Evolutionary conservation across 2,113 vertebrate species (phyloP).

Genomic region (Tupaia tana): DNA sequence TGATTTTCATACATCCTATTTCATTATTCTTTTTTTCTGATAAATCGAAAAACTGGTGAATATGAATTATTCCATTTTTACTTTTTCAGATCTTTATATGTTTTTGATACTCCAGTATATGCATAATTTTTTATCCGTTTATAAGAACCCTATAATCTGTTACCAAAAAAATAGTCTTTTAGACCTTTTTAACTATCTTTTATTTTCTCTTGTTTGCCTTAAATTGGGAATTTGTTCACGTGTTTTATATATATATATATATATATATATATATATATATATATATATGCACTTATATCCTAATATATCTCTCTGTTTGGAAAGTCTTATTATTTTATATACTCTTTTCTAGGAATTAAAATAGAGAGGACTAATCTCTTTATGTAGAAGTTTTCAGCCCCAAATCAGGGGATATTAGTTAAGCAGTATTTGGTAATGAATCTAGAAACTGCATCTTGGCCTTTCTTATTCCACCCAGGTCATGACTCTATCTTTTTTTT

Average conservation of each 20-base stretch:
- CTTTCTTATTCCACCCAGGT: constrained; percentile 15
- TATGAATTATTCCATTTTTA: constrained; percentile 29
- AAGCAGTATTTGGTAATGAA: constrained; percentile 22
- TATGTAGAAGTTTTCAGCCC: neutral
- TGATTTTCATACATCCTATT: neutral
- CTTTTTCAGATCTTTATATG: neutral
- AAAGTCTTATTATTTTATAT: constrained; percentile 13
- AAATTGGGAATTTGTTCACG: constrained; percentile 49
- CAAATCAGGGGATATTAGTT: neutral
- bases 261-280: too few species aligned
- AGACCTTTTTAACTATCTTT: neutral
- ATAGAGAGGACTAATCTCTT: neutral
- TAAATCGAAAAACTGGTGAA: neutral
- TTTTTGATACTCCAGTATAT: neutral
- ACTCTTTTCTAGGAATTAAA: neutral
- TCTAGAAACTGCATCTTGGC: constrained; percentile 1
- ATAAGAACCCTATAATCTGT: neutral
- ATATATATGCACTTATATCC: too few species aligned
- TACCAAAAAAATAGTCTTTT: constrained; percentile 10
- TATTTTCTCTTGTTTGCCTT: constrained; percentile 21
- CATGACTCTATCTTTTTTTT: constrained; percentile 29
- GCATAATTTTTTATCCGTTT: neutral
- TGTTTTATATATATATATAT: neutral
- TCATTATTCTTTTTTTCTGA: constrained; percentile 27
- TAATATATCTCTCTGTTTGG: neutral